These are phyloP conservation scores for Cephus runcator DNA, from an alignment of 2,888 invertebrate species.

Conservation along the genomic window DNA sequence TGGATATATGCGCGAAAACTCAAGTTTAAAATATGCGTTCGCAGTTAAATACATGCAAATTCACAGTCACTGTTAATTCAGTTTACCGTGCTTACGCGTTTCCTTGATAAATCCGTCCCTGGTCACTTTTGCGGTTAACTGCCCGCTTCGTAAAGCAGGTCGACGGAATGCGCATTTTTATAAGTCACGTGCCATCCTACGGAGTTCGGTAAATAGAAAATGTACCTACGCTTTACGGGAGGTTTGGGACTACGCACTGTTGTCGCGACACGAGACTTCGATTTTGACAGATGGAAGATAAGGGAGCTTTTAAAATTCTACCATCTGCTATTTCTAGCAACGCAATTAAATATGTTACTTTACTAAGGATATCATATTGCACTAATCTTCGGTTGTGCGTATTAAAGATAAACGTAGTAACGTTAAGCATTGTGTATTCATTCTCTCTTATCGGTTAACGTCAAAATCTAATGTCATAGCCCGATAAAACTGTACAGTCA, in stretches of 20 bases:
- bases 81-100: not conserved
- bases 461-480: not conserved
- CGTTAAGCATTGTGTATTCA: no score
- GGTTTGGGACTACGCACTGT: no score
- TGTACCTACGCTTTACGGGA: not conserved
- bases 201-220: not conserved
- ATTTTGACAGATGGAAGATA: no score
- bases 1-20: no score
- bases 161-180: not conserved
- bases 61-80: not conserved
- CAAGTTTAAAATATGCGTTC: not conserved
- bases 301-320: no score
- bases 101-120: not conserved
- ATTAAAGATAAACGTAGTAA: no score
- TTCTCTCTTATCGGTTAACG: no score
- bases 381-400: no score
- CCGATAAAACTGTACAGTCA: not conserved
- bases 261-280: no score
- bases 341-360: no score
- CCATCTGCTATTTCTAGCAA: no score
- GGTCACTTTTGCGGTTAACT: not conserved
- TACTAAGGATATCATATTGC: no score
- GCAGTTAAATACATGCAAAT: not conserved
- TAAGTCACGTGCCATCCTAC: not conserved
- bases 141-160: not conserved